These are phyloP conservation scores for Zosterops borbonicus DNA, from an alignment of 2,113 vertebrate species.

Conservation along the genomic window DNA sequence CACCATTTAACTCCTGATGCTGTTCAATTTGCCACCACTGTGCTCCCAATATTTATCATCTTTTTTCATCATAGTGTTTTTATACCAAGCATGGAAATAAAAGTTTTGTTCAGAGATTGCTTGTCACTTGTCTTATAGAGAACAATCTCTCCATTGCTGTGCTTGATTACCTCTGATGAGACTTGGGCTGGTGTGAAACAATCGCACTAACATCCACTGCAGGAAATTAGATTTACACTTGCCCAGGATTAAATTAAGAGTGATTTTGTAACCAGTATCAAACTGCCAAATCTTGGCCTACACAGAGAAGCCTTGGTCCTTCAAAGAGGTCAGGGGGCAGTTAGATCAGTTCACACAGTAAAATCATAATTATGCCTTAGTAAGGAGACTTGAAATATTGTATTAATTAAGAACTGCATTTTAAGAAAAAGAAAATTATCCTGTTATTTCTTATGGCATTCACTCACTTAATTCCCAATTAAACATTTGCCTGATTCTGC, in stretches of 20 bases:
- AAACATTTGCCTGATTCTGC: not conserved
- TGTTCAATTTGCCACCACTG: constrained; percentile 29
- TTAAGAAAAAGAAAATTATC: not conserved
- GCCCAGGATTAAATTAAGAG: not conserved
- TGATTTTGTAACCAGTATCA: not conserved
- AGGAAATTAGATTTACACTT: not conserved
- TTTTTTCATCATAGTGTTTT: not conserved
- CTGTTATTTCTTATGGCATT: not conserved
- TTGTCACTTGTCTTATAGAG: not conserved
- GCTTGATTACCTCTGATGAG: not conserved
- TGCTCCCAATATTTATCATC: not conserved
- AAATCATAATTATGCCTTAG: not conserved
- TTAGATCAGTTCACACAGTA: not conserved
- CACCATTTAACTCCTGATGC: constrained; percentile 23
- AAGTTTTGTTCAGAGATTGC: constrained; percentile 8
- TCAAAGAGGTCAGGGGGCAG: not conserved
- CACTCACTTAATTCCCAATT: not conserved
- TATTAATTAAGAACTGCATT: not conserved
- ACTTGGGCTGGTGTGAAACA: not conserved
- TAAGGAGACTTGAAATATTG: not conserved
- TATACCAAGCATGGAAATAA: not conserved
- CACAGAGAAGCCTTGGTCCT: not conserved
- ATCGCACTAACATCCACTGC: not conserved
- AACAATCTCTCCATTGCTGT: not conserved
- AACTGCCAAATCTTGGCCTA: not conserved